Evolutionary conservation across 2,113 vertebrate genomes (phyloP).

Genomic region (Excalfactoria chinensis): DNA sequence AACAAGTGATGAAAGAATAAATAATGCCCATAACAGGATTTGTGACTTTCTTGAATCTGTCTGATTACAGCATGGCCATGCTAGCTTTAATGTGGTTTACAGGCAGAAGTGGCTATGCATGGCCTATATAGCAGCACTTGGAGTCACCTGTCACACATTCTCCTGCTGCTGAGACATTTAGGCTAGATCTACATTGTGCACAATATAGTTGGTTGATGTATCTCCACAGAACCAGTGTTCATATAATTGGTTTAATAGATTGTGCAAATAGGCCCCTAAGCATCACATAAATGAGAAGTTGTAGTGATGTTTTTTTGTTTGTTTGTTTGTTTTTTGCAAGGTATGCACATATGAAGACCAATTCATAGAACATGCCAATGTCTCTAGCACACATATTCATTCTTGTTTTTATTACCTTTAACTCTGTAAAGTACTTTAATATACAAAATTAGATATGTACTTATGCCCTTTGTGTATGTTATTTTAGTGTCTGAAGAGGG

Average conservation of each 20-base stretch:
- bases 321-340: background rate
- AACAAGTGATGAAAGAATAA: background rate
- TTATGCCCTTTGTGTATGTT: background rate
- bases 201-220: background rate
- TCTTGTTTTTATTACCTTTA: background rate
- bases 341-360: background rate
- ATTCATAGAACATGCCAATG: background rate
- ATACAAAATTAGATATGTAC: background rate
- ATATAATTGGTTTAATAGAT: no score
- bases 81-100: rapidly evolving
- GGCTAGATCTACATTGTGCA: no score
- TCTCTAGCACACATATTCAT: background rate
- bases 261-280: background rate
- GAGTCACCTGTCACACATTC: background rate
- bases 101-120: background rate
- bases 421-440: background rate
- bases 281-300: background rate
- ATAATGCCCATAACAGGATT: background rate
- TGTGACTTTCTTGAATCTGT: background rate
- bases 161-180: background rate
- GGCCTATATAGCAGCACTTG: background rate
- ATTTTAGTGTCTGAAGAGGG: no score
- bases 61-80: background rate
- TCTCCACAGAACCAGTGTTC: background rate
- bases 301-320: background rate